A percentile compares a stretch with the other conserved stretches of the same genome.
These are phyloP conservation scores for Thermophis baileyi DNA, from an alignment of 2,113 vertebrate genomes.

Conservation along the genomic window DNA sequence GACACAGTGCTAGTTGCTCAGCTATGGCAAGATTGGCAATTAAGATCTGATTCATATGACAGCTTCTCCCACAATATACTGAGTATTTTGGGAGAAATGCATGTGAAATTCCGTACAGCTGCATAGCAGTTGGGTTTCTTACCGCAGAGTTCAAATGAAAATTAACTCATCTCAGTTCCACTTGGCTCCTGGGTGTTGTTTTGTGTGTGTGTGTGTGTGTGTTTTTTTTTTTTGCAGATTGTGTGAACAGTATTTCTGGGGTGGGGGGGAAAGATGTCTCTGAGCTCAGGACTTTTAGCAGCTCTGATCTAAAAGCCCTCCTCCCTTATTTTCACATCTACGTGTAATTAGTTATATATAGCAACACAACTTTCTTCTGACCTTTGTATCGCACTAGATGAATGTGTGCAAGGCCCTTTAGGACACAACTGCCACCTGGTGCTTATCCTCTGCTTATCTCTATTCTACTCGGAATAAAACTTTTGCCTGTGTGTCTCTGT, in stretches of 20 bases:
- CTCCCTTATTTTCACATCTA: background rate
- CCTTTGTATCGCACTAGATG: background rate
- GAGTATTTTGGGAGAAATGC: background rate
- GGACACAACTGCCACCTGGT: background rate
- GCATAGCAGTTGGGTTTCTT: background rate
- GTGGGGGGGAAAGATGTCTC: background rate
- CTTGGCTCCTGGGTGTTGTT: background rate
- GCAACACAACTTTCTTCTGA: background rate
- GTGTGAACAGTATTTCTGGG: background rate
- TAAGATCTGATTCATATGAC: background rate
- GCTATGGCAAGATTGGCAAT: background rate
- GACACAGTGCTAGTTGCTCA: background rate
- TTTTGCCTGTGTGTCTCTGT: background rate
- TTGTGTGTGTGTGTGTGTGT: too few relatives aligned
- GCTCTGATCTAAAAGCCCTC: background rate
- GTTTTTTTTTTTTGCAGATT: background rate
- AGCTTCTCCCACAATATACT: background rate
- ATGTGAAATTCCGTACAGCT: background rate
- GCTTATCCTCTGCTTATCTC: background rate
- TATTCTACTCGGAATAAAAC: background rate
- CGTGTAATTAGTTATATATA: background rate
- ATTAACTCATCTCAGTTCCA: background rate
- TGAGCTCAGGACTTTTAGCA: background rate
- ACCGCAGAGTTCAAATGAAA: background rate
- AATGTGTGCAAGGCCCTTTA: background rate